Evolutionary conservation across 1,140 invertebrate species (phyloP), one percentile per base, ranked within the genome.

Genomic region (Drosophila trapezifrons): DNA sequence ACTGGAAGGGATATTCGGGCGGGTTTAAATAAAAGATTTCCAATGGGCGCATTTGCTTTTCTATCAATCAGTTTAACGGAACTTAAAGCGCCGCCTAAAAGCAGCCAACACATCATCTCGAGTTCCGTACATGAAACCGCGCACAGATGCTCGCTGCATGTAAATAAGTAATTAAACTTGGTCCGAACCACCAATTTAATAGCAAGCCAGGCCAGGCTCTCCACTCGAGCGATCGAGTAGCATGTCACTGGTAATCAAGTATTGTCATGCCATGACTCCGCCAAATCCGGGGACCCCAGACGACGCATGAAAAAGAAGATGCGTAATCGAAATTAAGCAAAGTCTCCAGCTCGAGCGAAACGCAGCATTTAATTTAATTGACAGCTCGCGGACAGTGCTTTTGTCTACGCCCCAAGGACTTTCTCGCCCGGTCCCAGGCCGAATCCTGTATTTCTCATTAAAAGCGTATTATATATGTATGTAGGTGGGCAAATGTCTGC

Each of bases 91-190:
- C 57, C 79, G 76, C 84, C 84, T 70, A 56, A 89, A 87, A 89
- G 84, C 80, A 86, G 62, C 59, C 83, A 51, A 70, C 56, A 76
- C 7, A 35, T 18, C 18, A n/a, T 15, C 12, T 42, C 12, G 6
- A 58, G 58, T 58, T 40, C n/a, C 12, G 29, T 20, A n/a, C 35
- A 57, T 20, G 10, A 25, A 73, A 67, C 43, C 42, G 38, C 70
- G 64, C 80, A 66, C 80, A 83, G 64, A 83, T 76, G 73, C 71
- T 45, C 62, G 25, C 70, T 91, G 84, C 78, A 90, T 87, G 87
- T 62, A 59, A 76, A 65, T 82, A 90, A 74, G 81, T 87, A 91
- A 91, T 91, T 91, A 91, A 91, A 80, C 73, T 78, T 84, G 69
- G 74, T 73, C 80, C 72, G 35, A 37, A 58, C 20, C 52, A 64